Evolutionary conservation across 2,888 invertebrate genomes (phyloP), one percentile per base, ranked within the genome.

Genomic region (Artemia sinica): DNA sequence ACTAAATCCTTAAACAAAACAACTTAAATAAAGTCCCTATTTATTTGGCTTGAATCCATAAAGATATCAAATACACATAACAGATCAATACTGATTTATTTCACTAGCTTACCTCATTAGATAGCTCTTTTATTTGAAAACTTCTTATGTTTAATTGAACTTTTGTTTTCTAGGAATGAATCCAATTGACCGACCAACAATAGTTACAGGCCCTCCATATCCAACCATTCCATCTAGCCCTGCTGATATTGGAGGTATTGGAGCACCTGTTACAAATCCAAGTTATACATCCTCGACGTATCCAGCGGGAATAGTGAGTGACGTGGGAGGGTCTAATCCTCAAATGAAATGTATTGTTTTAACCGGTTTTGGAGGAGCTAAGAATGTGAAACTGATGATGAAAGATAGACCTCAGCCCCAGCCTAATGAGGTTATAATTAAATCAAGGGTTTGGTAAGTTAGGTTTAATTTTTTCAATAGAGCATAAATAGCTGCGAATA

Each of bases 371-470:
- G 91, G 91, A 63, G 90, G 90, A 65, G 81, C 89, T 72, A 90
- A 90, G 79, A 85, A 87, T 77, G 86, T 91, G 74, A 90, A 90
- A 80, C 85, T 88, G 73, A 82, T 86, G 75, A 88, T 86, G 79
- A 87, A 87, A 76, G 86, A 88, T 49, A 73, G 73, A 79, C 84
- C 73, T 77, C 83, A 69, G 82, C 80, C 74, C 85, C 74, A 72
- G 50, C 77, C 77, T 50, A 78, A 77, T 1, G 78, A 91, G 78
- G 86, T 91, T 72, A 82, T 89, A 71, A 87, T 91, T 76, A 82
- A 88, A 73, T 89, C 90, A 70, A 88, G 87, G 79, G 88, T 90
- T 75, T 89, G 90, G 91, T 91, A 76, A 87, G 89, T 84, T 28
- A 10, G 14, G 2, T 58, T 6, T 41, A 41, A 41, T 41, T 41